A percentile compares a stretch with the other conserved stretches of the same genome.
Evolutionary conservation across 2,888 invertebrate species (phyloP).

Genomic region (Ophraella communa): DNA sequence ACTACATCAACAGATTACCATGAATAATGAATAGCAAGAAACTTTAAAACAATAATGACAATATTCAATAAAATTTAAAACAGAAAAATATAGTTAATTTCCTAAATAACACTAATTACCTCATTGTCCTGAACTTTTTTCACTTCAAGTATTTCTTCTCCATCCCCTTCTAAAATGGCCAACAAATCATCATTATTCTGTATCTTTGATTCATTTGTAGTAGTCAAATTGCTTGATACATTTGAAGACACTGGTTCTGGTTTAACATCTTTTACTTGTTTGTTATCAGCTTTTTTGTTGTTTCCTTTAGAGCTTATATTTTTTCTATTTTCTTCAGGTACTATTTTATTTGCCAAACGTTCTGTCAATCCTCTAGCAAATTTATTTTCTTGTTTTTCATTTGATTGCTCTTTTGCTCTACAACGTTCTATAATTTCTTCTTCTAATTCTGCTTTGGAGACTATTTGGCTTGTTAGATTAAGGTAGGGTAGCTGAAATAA

Average conservation of each 20-base stretch:
- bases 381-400: conserved; percentile 60
- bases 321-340: conserved; percentile 2
- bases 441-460: conserved; percentile 64
- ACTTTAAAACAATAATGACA: too few species aligned
- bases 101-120: too few species aligned
- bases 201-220: conserved; percentile 33
- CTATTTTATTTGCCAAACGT: conserved; percentile 51
- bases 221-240: conserved; percentile 24
- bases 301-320: not conserved
- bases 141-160: conserved; percentile 36
- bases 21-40: too few species aligned
- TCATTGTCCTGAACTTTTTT: conserved; percentile 16
- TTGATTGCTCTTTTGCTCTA: conserved; percentile 51
- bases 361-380: conserved; percentile 65
- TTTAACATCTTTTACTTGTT: not conserved
- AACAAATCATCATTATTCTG: conserved; percentile 64
- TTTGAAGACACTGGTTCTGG: not conserved
- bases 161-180: conserved; percentile 64
- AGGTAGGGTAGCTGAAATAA: conserved; percentile 22
- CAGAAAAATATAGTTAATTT: too few species aligned
- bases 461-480: conserved; percentile 64
- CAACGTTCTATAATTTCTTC: conserved; percentile 64
- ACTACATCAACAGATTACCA: too few species aligned
- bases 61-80: too few species aligned
- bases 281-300: conserved; percentile 1